These are phyloP conservation scores for Etheostoma nigrum DNA, from an alignment of 2,797 vertebrate species.

Conservation along the genomic window DNA sequence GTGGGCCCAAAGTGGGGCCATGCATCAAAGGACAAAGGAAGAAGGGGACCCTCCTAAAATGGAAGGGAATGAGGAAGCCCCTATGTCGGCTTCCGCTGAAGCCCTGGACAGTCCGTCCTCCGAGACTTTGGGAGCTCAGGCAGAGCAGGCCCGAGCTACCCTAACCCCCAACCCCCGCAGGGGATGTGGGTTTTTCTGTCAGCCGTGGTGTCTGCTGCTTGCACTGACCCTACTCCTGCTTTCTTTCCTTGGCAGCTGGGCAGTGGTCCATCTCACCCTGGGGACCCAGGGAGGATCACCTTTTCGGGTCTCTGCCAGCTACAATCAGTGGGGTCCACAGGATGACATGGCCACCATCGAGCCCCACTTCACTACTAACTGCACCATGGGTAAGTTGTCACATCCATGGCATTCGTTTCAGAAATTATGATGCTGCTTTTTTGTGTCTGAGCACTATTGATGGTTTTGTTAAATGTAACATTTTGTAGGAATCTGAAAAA, in stretches of 20 bases:
- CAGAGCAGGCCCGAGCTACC: slow-evolving; percentile 60
- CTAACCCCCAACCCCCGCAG: slow-evolving; percentile 66
- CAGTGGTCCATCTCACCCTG: slow-evolving; percentile 84
- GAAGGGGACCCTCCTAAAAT: slow-evolving; percentile 63
- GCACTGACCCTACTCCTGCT: slow-evolving; percentile 84
- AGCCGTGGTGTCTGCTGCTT: slow-evolving; percentile 76
- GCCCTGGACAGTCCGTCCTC: slow-evolving; percentile 57
- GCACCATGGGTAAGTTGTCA: slow-evolving; percentile 84
- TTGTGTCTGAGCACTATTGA: neutral
- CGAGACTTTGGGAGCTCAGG: slow-evolving; percentile 46
- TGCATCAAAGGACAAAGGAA: slow-evolving; percentile 68
- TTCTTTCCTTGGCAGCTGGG: slow-evolving; percentile 89
- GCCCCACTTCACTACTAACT: slow-evolving; percentile 86
- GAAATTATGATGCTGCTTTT: neutral
- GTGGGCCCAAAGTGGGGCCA: slow-evolving; percentile 49
- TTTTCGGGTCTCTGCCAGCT: slow-evolving; percentile 83
- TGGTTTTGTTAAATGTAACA: neutral
- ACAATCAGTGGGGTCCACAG: slow-evolving; percentile 72
- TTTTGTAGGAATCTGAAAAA: neutral
- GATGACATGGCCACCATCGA: slow-evolving; percentile 81
- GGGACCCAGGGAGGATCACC: slow-evolving; percentile 71
- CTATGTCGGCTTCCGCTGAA: slow-evolving; percentile 60
- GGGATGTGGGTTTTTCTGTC: slow-evolving; percentile 58
- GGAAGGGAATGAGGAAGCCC: slow-evolving; percentile 52
- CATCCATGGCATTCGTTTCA: no score